Evolutionary conservation across 2,113 vertebrate species (phyloP).

Genomic region (Amphiprion ocellaris): DNA sequence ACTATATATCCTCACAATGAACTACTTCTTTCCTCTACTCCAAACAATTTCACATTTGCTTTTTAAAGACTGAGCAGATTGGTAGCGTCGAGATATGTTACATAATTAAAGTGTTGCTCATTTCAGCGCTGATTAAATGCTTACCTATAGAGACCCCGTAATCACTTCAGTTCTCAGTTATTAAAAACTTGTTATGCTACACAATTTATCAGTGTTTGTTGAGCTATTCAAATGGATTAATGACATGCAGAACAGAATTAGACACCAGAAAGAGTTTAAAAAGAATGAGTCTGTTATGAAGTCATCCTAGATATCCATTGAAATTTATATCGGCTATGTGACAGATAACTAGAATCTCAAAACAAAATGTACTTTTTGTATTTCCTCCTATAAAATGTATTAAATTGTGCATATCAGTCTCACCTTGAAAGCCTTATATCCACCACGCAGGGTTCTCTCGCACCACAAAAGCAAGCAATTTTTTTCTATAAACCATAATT

Average conservation of each 20-base stretch:
- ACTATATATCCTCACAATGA: neutral
- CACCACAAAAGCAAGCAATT: slow-evolving; percentile 5
- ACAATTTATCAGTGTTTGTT: neutral
- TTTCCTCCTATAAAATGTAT: neutral
- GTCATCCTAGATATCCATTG: neutral
- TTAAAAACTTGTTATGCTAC: neutral
- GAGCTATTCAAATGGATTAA: neutral
- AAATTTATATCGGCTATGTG: neutral
- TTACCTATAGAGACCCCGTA: neutral
- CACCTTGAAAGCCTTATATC: slow-evolving; percentile 12
- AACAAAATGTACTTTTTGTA: neutral
- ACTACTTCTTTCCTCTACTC: neutral
- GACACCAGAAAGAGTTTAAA: too few species aligned
- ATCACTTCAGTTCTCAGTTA: neutral
- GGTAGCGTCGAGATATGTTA: neutral
- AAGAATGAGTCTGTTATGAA: neutral
- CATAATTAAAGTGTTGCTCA: neutral
- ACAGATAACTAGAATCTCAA: neutral
- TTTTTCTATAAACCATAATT: slow-evolving; percentile 19
- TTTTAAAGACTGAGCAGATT: neutral
- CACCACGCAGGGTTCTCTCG: neutral
- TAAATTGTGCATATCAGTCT: slow-evolving; percentile 6
- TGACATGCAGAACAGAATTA: too few species aligned
- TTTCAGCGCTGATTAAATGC: neutral
- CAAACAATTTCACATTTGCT: neutral